Base-by-base conservation (phyloP, 2,888 invertebrate species). In the Adelphocoris suturalis region DNA sequence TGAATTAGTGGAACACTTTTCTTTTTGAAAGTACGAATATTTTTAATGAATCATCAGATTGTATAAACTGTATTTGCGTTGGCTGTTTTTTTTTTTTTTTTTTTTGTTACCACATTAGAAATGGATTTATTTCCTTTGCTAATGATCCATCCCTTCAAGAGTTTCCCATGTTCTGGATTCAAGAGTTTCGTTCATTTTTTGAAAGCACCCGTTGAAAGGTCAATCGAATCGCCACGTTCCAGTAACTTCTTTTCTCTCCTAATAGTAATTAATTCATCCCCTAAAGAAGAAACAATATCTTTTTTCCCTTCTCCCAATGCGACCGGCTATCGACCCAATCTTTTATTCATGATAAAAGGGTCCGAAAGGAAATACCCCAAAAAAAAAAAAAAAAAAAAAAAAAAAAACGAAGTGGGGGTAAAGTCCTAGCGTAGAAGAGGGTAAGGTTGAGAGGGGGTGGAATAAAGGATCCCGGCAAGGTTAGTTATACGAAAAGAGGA, bases 341-440 rank as follows among this genome's bases (percentile, higher is more conserved):
- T 82, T 82, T 82, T 82, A 82, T 82, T 82, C 82, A 82, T 82
- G 82, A 82, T 52, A 27, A 82, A 82, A 23, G 82, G 78, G 76
- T 76, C 78, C 47, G 48, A 19, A 82, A 48, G 47, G 47, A 47
- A 19, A 81, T 76, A 12, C 46, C 13, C 14, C 11, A 11, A 47
- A 13, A 46, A 47, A 81, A 82, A 48, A 81, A 81, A 48, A 4
- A 48, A 48, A 1, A 13, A 46, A 47, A 81, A 82, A 48, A 81
- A 81, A 48, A 4, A 48, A 48, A 1, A 13, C 11, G 81, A 47
- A 81, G 23, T 16, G 75, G 28, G 75, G 75, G 23, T 75, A 46
- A 80, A 80, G n/a, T n/a, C n/a, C n/a, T n/a, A n/a, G n/a, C n/a
- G n/a, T n/a, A 5, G 23, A 48, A 47, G n/a, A 14, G 46, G n/a